phyloP scores from a whole-genome alignment of 2,113 vertebrate species.

The Oreochromis niloticus region DNA sequence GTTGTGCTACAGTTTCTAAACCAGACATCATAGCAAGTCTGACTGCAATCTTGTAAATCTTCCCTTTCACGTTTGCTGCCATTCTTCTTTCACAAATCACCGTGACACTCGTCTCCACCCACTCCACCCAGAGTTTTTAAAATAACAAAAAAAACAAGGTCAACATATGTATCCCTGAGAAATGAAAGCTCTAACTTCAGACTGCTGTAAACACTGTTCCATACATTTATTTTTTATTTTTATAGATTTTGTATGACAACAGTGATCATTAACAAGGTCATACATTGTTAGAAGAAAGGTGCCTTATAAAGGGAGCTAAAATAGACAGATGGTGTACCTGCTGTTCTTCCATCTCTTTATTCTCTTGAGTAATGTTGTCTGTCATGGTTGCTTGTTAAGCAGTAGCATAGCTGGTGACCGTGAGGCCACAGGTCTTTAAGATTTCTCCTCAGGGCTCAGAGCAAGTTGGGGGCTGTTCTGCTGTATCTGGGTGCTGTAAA shows the following conservation, averaged over 20 bases:
- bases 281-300: background rate
- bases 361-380: background rate
- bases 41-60: background rate
- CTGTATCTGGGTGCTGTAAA: background rate
- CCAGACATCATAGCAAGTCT: background rate
- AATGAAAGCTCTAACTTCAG: background rate
- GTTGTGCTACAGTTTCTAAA: background rate
- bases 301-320: background rate
- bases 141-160: background rate
- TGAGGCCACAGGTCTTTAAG: background rate
- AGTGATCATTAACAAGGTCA: background rate
- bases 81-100: background rate
- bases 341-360: background rate
- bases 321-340: background rate
- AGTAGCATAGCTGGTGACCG: background rate
- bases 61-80: background rate
- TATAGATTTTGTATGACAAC: background rate
- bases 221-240: background rate
- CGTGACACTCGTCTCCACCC: rapidly evolving
- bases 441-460: background rate
- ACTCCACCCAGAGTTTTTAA: background rate
- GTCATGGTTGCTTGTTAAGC: background rate
- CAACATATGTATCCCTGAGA: background rate
- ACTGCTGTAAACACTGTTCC: background rate
- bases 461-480: background rate